Base-by-base conservation (phyloP, 2,113 vertebrate species). In the Myotis lucifugus region DNA sequence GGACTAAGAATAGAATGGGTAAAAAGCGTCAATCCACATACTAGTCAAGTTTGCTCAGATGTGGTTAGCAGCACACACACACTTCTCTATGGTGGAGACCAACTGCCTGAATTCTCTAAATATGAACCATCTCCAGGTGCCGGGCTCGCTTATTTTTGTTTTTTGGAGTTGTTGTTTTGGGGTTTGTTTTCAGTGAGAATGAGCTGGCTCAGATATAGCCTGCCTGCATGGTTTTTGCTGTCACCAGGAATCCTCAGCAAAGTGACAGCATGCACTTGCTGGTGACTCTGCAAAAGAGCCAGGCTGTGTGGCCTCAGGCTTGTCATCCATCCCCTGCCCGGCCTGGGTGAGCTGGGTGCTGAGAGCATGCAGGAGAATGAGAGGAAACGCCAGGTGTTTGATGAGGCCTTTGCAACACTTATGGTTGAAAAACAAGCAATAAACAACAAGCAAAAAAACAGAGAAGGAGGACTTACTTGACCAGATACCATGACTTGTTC, bases 321-420 rank as follows among this genome's bases (percentile, higher is more conserved):
- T 11, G 3, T 37, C 18, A 6, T 9, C 2, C 8, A 2, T 34
- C 29, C 14, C 1, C 18, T 0, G 12, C 0, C 1, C 52, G 8
- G 27, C 5, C 27, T 7, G 8, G 34, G 37, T 13, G 50, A 91
- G 64, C 56, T n/a, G 29, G 70, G 56, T 48, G 23, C 48, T 15
- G 32, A 11, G 72, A 81, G 52, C 8, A 1, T 0, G 8, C 34
- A 70, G 34, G 67, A 8, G 40, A 61, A 54, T 0, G 15, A 85
- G 42, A 95, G 92, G 92, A 94, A 94, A 72, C 5, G 32, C 32
- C 40, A 72, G 42, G 3, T 84, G 61, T 79, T 77, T 85, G 86
- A 48, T 37, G 64, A 74, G 52, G 78, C 42, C 56, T 14, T 50
- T 50, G 37, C 25, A 18, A 42, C 5, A 27, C 2, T 91, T 59